Base-by-base conservation (phyloP, 2,797 vertebrate species). In the Melopsittacus undulatus region DNA sequence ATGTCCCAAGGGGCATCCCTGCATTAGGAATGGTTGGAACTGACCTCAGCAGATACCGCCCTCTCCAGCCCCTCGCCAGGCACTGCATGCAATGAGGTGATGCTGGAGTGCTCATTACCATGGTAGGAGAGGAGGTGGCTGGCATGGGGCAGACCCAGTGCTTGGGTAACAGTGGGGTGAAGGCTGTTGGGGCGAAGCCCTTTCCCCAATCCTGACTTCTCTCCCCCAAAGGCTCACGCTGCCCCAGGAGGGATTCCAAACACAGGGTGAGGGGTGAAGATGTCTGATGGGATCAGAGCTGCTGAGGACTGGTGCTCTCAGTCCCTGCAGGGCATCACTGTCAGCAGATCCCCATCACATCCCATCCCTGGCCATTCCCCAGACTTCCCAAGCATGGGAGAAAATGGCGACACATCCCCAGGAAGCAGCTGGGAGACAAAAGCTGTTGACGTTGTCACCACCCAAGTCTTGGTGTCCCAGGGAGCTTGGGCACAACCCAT, bases 1-100 rank as follows among this genome's bases (percentile, higher is more conserved):
- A 8, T 3, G 10, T 67, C 56, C 57, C 21, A 1, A 5, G 30
- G 7, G 26, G 11, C 11, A 20, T 26, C 30, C 19, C 36, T n/a
- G 57, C 11, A 0, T 23, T 46, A 52, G 63, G 30, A 73, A 38
- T 11, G 49, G 9, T 4, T 68, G 40, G 32, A 51, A 36, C 5
- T 1, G 62, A 29, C 21, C 8, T 51, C 54, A 38, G 48, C 21
- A 57, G 5, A 32, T 1, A 6, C 2, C 6, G 3, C 13, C 4
- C 3, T 13, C 42, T 23, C 34, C 66, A 48, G n/a, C 18, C 20
- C 38, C 43, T 52, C 59, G 8, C 56, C 5, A 2, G 26, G 3
- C 9, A 27, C 7, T 1, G 46, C 9, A 3, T 6, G 4, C 8
- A 1, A 3, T 0, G 21, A 3, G 5, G 61, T 12, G 42, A 6